Conservation (phyloP, 2,888 invertebrate species). For the Hermaeophaga mercurialis region DNA sequence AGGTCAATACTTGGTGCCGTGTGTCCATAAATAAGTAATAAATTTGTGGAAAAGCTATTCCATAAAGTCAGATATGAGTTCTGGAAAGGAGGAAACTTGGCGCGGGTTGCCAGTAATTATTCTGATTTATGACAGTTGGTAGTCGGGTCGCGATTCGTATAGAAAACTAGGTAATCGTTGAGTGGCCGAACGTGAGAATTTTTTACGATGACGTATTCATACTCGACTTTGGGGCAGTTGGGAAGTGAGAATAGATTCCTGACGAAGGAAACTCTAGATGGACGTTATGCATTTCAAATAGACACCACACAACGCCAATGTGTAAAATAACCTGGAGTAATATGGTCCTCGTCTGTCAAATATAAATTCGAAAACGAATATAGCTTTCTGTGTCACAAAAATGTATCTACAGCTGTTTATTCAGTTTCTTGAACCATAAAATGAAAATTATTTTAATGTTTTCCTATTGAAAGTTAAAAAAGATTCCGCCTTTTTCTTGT, state of each 20-base stretch:
- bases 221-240: neutral
- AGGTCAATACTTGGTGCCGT: slow-evolving; percentile 12
- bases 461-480: too few relatives aligned
- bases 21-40: slow-evolving; percentile 30
- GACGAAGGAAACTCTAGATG: too few relatives aligned
- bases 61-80: slow-evolving; percentile 26
- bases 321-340: too few relatives aligned
- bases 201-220: slow-evolving; percentile 4
- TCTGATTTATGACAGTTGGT: slow-evolving; percentile 25
- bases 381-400: too few relatives aligned
- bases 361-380: too few relatives aligned
- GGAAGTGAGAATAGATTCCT: neutral
- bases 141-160: slow-evolving; percentile 12
- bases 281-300: neutral
- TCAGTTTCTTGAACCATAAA: too few relatives aligned
- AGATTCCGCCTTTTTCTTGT: too few relatives aligned
- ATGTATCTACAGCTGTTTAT: too few relatives aligned
- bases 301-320: too few relatives aligned
- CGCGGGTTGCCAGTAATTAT: slow-evolving; percentile 26
- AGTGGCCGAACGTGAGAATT: neutral
- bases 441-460: too few relatives aligned
- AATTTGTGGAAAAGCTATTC: slow-evolving; percentile 23
- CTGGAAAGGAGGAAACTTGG: slow-evolving; percentile 26
- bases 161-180: slow-evolving; percentile 1
- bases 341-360: too few relatives aligned